Evolutionary conservation across 2,797 vertebrate species (phyloP).

Genomic region (Mallotus villosus): DNA sequence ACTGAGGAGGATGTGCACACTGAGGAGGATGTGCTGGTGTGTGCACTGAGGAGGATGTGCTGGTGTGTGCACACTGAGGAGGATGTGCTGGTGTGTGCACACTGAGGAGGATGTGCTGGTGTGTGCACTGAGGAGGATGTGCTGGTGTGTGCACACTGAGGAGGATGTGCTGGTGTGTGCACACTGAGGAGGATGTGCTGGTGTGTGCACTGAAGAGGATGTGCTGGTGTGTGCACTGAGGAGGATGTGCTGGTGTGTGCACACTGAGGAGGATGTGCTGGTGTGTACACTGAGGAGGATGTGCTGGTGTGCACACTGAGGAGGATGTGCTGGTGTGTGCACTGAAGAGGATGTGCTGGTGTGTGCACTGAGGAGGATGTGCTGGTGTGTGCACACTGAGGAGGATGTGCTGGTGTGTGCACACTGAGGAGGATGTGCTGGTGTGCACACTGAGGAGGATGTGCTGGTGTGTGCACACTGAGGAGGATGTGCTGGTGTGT

Average conservation of each 20-base stretch:
- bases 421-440: background rate
- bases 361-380: background rate
- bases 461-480: constrained; percentile 2
- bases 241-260: background rate
- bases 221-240: background rate
- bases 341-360: background rate
- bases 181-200: background rate
- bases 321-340: constrained; percentile 1
- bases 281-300: background rate
- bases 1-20: background rate
- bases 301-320: background rate
- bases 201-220: background rate
- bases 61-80: background rate
- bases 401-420: background rate
- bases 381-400: background rate
- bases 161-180: background rate
- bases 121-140: background rate
- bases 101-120: background rate
- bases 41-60: background rate
- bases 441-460: background rate
- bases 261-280: background rate
- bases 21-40: background rate
- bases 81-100: constrained; percentile 6
- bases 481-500: background rate
- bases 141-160: background rate